Percentiles rank a stretch among this genome's conserved stretches.
These are phyloP conservation scores for Pseudanteris insignis DNA, from an alignment of 2,888 invertebrate genomes.

Conservation along the genomic window DNA sequence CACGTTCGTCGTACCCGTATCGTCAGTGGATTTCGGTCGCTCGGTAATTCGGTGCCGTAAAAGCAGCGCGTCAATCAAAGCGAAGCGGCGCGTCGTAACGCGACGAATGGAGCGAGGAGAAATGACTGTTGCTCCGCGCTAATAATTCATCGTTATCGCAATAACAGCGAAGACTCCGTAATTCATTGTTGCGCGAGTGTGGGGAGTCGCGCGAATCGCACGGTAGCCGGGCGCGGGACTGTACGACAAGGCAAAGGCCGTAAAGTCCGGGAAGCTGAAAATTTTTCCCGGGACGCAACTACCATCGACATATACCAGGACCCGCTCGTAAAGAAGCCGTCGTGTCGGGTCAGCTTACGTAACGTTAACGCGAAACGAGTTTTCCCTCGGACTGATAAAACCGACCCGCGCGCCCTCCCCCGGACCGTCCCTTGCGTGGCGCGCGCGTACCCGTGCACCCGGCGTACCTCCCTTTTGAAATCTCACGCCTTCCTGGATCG, in stretches of 20 bases:
- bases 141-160: constrained; percentile 38
- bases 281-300: constrained; percentile 51
- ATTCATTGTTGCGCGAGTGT: constrained; percentile 38
- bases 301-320: constrained; percentile 52
- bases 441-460: too few relatives aligned
- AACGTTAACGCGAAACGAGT: constrained; percentile 56
- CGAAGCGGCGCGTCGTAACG: constrained; percentile 20
- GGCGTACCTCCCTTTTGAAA: constrained; percentile 43
- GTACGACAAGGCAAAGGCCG: constrained; percentile 51
- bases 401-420: constrained; percentile 26
- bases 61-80: constrained; percentile 27
- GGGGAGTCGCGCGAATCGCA: too few relatives aligned
- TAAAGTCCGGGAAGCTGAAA: constrained; percentile 52
- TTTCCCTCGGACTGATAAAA: constrained; percentile 48
- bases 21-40: too few relatives aligned
- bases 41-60: constrained; percentile 32
- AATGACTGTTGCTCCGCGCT: constrained; percentile 26
- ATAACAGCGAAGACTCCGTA: constrained; percentile 38
- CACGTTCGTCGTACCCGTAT: too few relatives aligned
- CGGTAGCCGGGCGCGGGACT: constrained; percentile 44
- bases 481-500: constrained; percentile 44
- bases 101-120: constrained; percentile 24
- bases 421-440: constrained; percentile 5
- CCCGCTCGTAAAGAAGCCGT: constrained; percentile 56
- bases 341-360: constrained; percentile 54